Conservation (phyloP, 2,113 vertebrate genomes). For the Sinocyclocheilus maitianheensis region DNA sequence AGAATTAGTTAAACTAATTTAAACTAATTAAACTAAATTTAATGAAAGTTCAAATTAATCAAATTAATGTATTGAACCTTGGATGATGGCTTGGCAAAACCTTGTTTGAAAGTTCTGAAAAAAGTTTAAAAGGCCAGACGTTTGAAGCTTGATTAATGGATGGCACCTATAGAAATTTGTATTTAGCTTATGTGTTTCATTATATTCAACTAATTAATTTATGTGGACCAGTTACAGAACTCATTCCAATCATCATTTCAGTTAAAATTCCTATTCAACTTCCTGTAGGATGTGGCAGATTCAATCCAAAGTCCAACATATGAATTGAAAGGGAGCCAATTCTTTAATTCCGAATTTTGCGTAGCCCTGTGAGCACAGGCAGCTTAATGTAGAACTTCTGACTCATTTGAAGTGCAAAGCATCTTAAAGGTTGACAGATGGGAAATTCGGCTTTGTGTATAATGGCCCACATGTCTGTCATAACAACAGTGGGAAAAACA, state of each 20-base stretch:
- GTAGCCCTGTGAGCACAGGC: constrained; percentile 4
- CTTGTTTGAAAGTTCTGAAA: not conserved
- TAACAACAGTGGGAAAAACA: constrained; percentile 64
- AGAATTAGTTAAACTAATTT: not conserved
- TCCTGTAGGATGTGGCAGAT: no score
- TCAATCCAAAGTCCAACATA: not conserved
- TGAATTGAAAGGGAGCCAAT: not conserved
- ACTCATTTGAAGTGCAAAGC: constrained; percentile 41
- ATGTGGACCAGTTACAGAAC: no score
- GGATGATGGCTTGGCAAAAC: not conserved
- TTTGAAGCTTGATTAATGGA: not conserved
- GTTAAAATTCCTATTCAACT: no score
- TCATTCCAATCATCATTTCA: not conserved
- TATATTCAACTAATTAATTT: no score
- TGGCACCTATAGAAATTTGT: no score
- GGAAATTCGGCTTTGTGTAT: constrained; percentile 75
- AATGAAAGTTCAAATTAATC: not conserved
- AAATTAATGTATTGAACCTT: not conserved
- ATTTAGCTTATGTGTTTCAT: no score
- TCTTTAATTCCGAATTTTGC: constrained; percentile 3
- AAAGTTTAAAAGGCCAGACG: not conserved
- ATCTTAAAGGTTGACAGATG: constrained; percentile 78
- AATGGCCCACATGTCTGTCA: constrained; percentile 74
- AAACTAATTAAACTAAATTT: not conserved
- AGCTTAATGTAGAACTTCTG: constrained; percentile 28